Percentiles rank a stretch among this genome's conserved stretches.
Evolutionary conservation across 1,140 invertebrate species (phyloP).

Genomic region (Bombus vancouverensis): DNA sequence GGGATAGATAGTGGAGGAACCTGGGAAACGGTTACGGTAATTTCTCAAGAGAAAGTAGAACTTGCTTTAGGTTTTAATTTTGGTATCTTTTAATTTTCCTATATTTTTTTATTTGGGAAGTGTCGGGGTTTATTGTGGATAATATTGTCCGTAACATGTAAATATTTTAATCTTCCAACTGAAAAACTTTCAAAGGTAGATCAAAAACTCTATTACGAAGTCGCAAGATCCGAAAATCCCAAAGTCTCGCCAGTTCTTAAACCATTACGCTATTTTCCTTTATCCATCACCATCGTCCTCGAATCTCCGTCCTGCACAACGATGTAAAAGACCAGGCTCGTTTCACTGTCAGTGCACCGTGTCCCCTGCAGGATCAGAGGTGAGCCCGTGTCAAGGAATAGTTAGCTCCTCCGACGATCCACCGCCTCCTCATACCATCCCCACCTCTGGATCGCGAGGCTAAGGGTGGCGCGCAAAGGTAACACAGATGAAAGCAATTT

Average conservation of each 20-base stretch:
- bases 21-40: not conserved
- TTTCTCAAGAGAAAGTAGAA: not conserved
- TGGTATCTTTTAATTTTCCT: not conserved
- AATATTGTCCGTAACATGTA: not conserved
- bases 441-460: not conserved
- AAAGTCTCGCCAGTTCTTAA: too few species aligned
- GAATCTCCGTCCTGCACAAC: not conserved
- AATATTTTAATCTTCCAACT: not conserved
- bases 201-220: not conserved
- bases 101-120: too few species aligned
- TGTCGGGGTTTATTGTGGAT: not conserved
- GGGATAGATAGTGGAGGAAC: not conserved
- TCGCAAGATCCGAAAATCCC: not conserved
- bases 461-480: not conserved
- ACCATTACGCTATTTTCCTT: not conserved
- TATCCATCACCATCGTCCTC: not conserved
- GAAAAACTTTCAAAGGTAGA: not conserved
- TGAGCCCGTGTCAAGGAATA: slow-evolving; percentile 33
- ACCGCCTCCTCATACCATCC: not conserved
- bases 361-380: slow-evolving; percentile 35
- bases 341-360: not conserved
- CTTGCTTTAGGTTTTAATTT: not conserved
- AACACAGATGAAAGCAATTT: slow-evolving; percentile 19
- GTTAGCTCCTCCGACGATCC: not conserved
- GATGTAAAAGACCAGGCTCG: not conserved